A percentile compares a stretch with the other conserved stretches of the same genome.
These are phyloP conservation scores for Myotis pilosus DNA, from an alignment of 2,797 vertebrate species.

Conservation along the genomic window DNA sequence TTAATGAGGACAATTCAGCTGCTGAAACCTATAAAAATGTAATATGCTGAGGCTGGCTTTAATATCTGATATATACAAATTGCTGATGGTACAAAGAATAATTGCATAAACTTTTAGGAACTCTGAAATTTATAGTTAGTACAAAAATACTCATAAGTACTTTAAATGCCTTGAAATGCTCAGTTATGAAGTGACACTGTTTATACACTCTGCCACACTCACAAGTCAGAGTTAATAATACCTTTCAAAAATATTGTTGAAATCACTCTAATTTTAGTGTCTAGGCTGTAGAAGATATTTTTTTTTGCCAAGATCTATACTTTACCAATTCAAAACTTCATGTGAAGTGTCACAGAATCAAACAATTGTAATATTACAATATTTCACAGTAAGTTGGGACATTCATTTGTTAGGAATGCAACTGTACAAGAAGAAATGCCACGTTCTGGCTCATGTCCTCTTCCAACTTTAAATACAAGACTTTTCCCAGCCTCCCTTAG, in stretches of 20 bases:
- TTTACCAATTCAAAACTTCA: neutral
- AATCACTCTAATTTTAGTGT: neutral
- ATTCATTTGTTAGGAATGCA: neutral
- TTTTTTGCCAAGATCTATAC: neutral
- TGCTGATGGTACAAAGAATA: slow-evolving; percentile 51
- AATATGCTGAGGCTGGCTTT: slow-evolving; percentile 40
- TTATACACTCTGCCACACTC: neutral
- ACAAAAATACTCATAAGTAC: neutral
- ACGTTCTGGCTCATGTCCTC: neutral
- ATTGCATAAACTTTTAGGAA: slow-evolving; percentile 30
- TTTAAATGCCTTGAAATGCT: neutral
- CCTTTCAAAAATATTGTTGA: neutral
- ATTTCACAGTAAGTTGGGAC: neutral
- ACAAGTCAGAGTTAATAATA: neutral
- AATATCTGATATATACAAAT: slow-evolving; percentile 47
- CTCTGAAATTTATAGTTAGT: slow-evolving; percentile 26
- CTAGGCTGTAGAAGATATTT: neutral
- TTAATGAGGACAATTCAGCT: slow-evolving; percentile 36
- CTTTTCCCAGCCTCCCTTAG: neutral
- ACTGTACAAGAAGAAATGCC: accelerated
- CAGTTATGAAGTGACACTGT: neutral
- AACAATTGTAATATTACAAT: neutral
- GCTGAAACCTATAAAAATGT: slow-evolving; percentile 41
- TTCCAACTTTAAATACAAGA: neutral
- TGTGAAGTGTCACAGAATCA: neutral